Percentiles rank a stretch among this genome's conserved stretches.
Evolutionary conservation across 2,797 vertebrate species (phyloP).

Genomic region (Lutjanus argentimaculatus): DNA sequence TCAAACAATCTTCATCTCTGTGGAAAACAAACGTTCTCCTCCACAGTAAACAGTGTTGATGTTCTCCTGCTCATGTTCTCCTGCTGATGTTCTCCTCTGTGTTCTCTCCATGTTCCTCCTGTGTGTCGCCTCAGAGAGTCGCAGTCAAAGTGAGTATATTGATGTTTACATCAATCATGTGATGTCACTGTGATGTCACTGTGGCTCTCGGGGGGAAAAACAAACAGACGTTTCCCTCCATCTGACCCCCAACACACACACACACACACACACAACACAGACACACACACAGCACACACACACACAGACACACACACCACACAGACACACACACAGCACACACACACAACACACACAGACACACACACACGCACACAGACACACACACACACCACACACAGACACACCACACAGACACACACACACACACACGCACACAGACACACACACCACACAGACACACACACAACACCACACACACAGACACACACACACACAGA

Average conservation of each 20-base stretch:
- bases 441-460: too few relatives aligned
- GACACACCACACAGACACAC: too few relatives aligned
- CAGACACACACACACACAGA: too few relatives aligned
- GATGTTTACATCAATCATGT: slow-evolving; percentile 51
- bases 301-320: too few relatives aligned
- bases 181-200: slow-evolving; percentile 2
- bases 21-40: background rate
- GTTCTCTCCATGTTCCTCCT: slow-evolving; percentile 9
- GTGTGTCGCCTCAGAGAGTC: slow-evolving; percentile 72
- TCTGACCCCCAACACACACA: slow-evolving; percentile 5
- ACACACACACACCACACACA: too few relatives aligned
- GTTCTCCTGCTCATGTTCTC: background rate
- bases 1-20: background rate
- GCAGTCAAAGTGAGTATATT: slow-evolving; percentile 83
- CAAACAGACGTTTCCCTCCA: background rate
- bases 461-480: too few relatives aligned
- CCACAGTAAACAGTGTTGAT: background rate
- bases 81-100: background rate
- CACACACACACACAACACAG: background rate
- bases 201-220: background rate
- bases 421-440: too few relatives aligned
- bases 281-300: slow-evolving; percentile 5
- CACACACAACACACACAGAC: too few relatives aligned
- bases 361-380: too few relatives aligned
- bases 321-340: too few relatives aligned